Conservation (phyloP, 2,113 vertebrate species). For the Mungos mungo region DNA sequence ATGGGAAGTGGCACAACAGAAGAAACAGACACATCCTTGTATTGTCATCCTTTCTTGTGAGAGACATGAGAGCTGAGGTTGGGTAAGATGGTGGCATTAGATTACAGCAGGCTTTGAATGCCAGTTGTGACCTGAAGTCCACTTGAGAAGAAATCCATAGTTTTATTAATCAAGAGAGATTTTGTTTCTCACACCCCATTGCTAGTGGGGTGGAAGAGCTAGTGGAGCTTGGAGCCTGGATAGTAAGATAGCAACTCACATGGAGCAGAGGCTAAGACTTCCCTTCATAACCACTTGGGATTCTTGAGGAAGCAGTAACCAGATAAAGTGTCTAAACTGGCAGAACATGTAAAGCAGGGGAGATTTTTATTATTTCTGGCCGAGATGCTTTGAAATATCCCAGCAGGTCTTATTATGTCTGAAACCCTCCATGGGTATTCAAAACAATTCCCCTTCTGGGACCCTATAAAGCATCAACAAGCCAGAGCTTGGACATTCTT, state of each 20-base stretch:
- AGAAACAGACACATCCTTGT: background rate
- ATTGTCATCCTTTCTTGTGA: background rate
- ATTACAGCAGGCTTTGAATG: background rate
- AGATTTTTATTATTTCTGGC: background rate
- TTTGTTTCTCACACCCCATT: background rate
- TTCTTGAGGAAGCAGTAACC: background rate
- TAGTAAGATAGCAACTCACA: background rate
- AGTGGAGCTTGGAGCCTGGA: background rate
- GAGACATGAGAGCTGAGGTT: background rate
- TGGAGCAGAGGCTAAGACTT: background rate
- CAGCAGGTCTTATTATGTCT: background rate
- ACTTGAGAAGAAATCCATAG: background rate
- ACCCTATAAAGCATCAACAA: background rate
- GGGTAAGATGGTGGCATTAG: fast-evolving
- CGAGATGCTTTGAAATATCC: background rate
- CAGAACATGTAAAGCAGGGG: background rate
- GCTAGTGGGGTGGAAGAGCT: background rate
- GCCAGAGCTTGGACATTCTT: background rate
- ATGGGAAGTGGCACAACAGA: too few species aligned
- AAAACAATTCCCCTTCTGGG: background rate
- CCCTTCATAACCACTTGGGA: background rate
- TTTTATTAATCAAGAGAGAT: conserved; percentile 19
- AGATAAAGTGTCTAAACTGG: background rate
- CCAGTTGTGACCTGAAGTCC: background rate
- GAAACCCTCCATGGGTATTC: background rate